Evolutionary conservation across 2,888 invertebrate species (phyloP).

Genomic region (Netelia virgata): DNA sequence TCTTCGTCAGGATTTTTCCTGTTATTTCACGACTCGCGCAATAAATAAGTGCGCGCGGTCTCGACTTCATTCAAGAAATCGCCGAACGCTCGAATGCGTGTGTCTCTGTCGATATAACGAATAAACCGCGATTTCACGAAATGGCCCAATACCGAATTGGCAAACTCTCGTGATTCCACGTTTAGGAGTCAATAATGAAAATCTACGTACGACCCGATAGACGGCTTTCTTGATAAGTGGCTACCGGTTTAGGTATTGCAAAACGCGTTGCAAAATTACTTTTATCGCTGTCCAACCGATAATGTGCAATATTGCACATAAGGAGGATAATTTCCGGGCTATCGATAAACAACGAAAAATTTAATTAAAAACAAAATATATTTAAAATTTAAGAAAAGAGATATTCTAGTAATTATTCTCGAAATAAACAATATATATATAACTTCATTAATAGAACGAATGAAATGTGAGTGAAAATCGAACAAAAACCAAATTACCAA

Average conservation of each 20-base stretch:
- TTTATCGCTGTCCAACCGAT: not conserved
- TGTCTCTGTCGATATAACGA: not conserved
- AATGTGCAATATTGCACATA: too few species aligned
- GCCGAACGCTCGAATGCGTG: not conserved
- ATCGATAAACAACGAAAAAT: too few species aligned
- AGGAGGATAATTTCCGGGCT: too few species aligned
- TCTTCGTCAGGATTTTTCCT: conserved; percentile 7
- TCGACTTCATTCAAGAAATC: conserved; percentile 11
- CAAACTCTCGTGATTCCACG: conserved; percentile 4
- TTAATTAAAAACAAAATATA: too few species aligned
- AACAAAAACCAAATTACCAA: too few species aligned
- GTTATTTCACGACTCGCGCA: conserved; percentile 7
- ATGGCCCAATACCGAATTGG: conserved; percentile 29
- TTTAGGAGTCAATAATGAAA: conserved; percentile 1
- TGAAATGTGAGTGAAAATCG: too few species aligned
- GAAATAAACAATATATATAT: too few species aligned
- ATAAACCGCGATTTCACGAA: not conserved
- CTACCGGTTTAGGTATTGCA: conserved; percentile 22
- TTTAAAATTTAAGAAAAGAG: too few species aligned
- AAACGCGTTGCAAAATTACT: conserved; percentile 26
- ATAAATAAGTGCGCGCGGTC: not conserved
- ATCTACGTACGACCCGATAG: not conserved
- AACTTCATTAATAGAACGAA: too few species aligned
- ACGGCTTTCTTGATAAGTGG: not conserved
- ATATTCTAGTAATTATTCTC: too few species aligned